Base-by-base conservation (phyloP, 2,797 vertebrate genomes). In the Labeo calbasu region DNA sequence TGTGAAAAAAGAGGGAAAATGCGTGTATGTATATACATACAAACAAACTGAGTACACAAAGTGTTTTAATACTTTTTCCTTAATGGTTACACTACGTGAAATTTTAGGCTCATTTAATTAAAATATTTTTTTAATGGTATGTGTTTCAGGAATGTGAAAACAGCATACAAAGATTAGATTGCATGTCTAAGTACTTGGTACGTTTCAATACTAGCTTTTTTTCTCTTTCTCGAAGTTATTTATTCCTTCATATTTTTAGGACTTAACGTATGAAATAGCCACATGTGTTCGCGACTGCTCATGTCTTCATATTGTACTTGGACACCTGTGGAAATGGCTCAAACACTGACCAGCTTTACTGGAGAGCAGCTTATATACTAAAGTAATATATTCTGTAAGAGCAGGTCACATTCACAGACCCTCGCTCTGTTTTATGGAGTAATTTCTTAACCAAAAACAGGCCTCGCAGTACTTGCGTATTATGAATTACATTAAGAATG, bases 391-490 rank as follows among this genome's bases (percentile, higher is more conserved):
- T 83, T 66, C 23, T 59, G 63, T 69, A 83, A 59, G 65, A 43
- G 32, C 40, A 32, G 32, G 51, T 84, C 65, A 70, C 65, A 59
- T 77, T 84, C 17, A n/a, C 63, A 57, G 61, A 79, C 77, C 51
- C 32, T 63, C 84, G 86, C 89, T 88, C 78, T 82, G n/a, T 92
- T 93, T 93, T 92, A 93, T 91, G 88, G 88, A 87, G 91, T 92
- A 92, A 93, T 93, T 92, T 93, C 91, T 86, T 94, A 95, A 95
- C 91, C 90, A 86, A 94, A 94, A 93, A 90, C 94, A 94, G 93
- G 93, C 86, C 90, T 86, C 89, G 87, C 90, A 88, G 90, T 86
- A 88, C 91, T 92, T 91, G 92, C 90, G 89, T 90, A 91, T 91
- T 92, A 92, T 90, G 93, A 93, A 93, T 93, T 92, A 92, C 89